Base-by-base conservation (phyloP, 2,888 invertebrate species). In the Shargacucullia verbasci region DNA sequence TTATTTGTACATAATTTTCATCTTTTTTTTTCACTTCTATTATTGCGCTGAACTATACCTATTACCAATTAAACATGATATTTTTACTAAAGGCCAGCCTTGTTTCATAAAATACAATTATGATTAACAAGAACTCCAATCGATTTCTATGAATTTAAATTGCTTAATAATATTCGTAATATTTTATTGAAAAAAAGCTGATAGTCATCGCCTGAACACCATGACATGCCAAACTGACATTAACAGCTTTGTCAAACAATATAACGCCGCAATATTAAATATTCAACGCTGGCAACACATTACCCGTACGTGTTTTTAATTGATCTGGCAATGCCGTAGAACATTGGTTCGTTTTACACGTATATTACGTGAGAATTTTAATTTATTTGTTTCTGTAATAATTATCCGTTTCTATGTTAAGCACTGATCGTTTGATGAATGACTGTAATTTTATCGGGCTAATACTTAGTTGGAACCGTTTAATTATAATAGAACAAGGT, bases 191-290 rank as follows among this genome's bases (percentile, higher is more conserved):
- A 79, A 67, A 67, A 46, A 73, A 62, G 61, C 37, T 54, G 88
- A 89, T 88, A 86, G 71, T 31, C 50, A 89, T 87, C 88, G 56
- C 31, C 34, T 66, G 65, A 73, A 58, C 59, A 73, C 78, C 76
- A 84, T 91, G 88, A 92, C 93, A 93, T 94, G 93, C 93, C 87
- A 92, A 89, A 87, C 77, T 81, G 84, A 87, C 91, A 94, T 94
- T 93, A 93, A 91, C 92, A 92, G 85, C 88, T 89, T 81, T 89
- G 90, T 89, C 89, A 90, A 91, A 90, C 89, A 90, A 81, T 84
- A 88, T 87, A 86, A 87, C 86, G 79, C 83, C 80, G 65, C 65
- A 71, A 76, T 79, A 90, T 91, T 78, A 88, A 91, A 87, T 89
- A 91, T 91, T 90, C 84, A 88, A 62, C 61, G 65, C 77, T 83